Evolutionary conservation across 2,113 vertebrate genomes (phyloP), one percentile per base, ranked within the genome.

Genomic region (Bufo gargarizans): DNA sequence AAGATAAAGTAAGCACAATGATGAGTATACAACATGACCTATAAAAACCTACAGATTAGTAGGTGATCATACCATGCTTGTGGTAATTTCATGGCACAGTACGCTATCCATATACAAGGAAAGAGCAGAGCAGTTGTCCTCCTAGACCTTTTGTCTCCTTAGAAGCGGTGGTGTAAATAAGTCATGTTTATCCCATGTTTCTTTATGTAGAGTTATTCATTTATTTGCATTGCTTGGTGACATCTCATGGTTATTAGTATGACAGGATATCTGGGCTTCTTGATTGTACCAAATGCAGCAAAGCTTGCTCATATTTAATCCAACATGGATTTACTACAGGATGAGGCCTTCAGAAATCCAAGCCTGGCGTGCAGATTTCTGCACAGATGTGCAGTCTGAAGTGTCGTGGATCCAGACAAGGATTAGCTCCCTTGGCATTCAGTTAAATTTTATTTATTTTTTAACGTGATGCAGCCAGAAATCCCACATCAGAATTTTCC

Each of bases 31-130:
- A 69, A 12, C 65, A 69, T 69, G 10, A 65, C 11, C 63, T n/a
- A 63, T 65, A 65, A 65, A 7, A 65, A n/a, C 63, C 22, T 43
- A 14, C 43, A 45, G 3, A 72, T 45, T 71, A 71, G 33, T 71
- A 43, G 7, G 59, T 80, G 69, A 81, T 81, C 33, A 33, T 78
- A 77, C 22, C 22, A 33, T 58, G 63, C 10, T 56, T 45, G 19
- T 33, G 58, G 63, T 87, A 81, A 20, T 56, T 71, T 81, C 77
- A 58, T 13, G 43, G 1, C 8, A n/a, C 77, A 45, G 56, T 71
- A 58, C 63, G 20, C 69, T 87, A 87, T 87, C 65, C 86, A 87
- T 59, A 61, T 82, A 87, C 79, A 82, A 9, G 61, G 81, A 43
- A 10, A 33, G 65, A 72, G 86, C 78, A 78, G 82, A 47, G 59